Percentiles rank a stretch among this genome's conserved stretches.
Conservation (phyloP, 2,113 vertebrate species). For the Centropus unirufus region DNA sequence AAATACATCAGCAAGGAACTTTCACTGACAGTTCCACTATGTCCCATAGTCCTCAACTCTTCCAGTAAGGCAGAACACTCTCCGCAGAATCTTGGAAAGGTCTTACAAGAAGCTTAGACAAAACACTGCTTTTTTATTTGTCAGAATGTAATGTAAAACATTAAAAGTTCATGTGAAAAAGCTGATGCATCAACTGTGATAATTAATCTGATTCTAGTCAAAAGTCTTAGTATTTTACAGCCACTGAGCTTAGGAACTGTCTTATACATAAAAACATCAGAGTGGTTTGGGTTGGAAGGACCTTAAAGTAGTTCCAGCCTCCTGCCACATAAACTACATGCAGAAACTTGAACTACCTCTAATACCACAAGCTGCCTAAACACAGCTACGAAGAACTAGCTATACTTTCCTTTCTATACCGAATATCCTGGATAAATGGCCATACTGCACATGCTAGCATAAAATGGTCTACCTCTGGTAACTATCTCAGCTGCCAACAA, state of each 20-base stretch:
- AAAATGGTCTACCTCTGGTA: background rate
- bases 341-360: background rate
- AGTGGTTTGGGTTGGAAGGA: background rate
- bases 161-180: background rate
- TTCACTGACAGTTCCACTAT: background rate
- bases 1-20: background rate
- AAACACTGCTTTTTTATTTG: background rate
- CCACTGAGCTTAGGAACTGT: background rate
- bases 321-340: fast-evolving
- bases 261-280: background rate
- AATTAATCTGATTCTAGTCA: background rate
- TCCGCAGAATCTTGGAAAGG: background rate
- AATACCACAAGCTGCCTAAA: background rate
- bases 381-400: background rate
- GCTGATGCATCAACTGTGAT: background rate
- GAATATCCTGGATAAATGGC: background rate
- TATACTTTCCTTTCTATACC: background rate
- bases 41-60: background rate
- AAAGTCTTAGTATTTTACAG: background rate
- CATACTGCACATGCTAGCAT: background rate
- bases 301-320: background rate
- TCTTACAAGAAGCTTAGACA: background rate
- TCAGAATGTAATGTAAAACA: background rate
- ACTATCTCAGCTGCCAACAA: background rate
- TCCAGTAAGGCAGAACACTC: background rate